phyloP scores from a whole-genome alignment of 2,888 invertebrate genomes.

The Meiosimyza platycephala region DNA sequence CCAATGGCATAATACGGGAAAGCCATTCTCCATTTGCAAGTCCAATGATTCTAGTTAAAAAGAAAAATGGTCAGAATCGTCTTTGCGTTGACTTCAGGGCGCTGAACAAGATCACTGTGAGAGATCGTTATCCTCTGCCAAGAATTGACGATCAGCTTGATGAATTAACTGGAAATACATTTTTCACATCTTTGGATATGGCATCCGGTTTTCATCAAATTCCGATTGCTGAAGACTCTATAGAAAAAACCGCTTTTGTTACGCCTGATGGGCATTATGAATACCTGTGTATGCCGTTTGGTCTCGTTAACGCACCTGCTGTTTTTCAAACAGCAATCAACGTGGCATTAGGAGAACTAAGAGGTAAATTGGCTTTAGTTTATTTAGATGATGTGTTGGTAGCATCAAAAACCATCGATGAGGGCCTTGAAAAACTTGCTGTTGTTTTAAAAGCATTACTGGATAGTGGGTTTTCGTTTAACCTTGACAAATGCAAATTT shows the following conservation, averaged over 20 bases:
- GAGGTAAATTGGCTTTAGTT: slow-evolving; percentile 28
- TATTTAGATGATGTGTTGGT: slow-evolving; percentile 42
- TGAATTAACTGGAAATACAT: slow-evolving; percentile 45
- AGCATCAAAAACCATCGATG: slow-evolving; percentile 24
- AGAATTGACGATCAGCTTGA: slow-evolving; percentile 63
- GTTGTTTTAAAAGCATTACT: slow-evolving; percentile 34
- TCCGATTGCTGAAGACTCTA: slow-evolving; percentile 30
- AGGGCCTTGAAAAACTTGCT: slow-evolving; percentile 40
- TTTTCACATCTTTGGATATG: slow-evolving; percentile 48
- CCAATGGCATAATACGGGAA: slow-evolving; percentile 35
- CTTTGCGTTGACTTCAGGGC: slow-evolving; percentile 42
- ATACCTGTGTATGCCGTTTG: too few species aligned
- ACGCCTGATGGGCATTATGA: too few species aligned
- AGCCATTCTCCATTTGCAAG: slow-evolving; percentile 41
- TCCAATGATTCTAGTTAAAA: slow-evolving; percentile 41
- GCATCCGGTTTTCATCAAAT: slow-evolving; percentile 39
- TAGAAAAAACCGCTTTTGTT: too few species aligned
- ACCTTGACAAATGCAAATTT: slow-evolving; percentile 45
- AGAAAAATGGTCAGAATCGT: slow-evolving; percentile 39
- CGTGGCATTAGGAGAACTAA: too few species aligned
- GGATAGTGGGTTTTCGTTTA: slow-evolving; percentile 42
- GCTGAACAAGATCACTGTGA: too few species aligned
- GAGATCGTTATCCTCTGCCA: slow-evolving; percentile 59
- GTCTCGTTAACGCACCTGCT: too few species aligned
- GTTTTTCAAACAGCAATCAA: too few species aligned